Evolutionary conservation across 2,888 invertebrate genomes (phyloP).

Genomic region (Caenorhabditis japonica): DNA sequence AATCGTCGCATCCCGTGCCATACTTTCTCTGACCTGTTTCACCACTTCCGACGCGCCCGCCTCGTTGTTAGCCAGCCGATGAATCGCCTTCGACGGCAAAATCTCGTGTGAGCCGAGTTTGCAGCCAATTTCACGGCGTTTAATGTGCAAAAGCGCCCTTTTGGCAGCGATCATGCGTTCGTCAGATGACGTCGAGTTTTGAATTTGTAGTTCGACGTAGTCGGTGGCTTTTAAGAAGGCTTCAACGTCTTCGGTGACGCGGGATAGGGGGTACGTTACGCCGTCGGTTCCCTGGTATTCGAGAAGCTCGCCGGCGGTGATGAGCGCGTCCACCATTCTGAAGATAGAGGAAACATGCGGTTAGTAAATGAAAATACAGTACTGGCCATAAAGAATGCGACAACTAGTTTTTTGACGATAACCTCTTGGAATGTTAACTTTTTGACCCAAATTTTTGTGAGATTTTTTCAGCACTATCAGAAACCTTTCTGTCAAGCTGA

Average conservation of each 20-base stretch:
- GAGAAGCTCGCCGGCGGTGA: conserved; percentile 33
- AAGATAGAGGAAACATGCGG: conserved; percentile 4
- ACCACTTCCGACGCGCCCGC: conserved; percentile 15
- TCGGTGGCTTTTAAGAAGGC: conserved; percentile 60
- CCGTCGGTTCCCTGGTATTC: conserved; percentile 51
- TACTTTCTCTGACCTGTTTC: conserved; percentile 5
- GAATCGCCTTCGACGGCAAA: conserved; percentile 12
- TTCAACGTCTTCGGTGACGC: conserved; percentile 51
- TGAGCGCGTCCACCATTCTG: conserved; percentile 52
- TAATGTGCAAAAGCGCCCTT: conserved; percentile 1
- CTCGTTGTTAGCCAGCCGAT: conserved; percentile 14
- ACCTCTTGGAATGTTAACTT: too few species aligned
- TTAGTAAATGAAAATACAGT: neutral
- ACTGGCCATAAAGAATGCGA: too few species aligned
- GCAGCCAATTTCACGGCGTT: conserved; percentile 23
- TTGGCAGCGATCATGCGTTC: conserved; percentile 21
- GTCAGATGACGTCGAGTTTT: conserved; percentile 11
- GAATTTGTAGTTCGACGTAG: conserved; percentile 42
- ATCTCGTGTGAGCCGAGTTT: conserved; percentile 28
- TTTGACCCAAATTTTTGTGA: too few species aligned
- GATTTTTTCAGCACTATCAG: too few species aligned
- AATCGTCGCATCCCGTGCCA: conserved; percentile 4
- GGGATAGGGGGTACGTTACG: conserved; percentile 17
- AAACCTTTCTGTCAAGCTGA: too few species aligned
- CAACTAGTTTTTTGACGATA: too few species aligned